Conservation (phyloP, 2,113 vertebrate genomes). For the Fulica atra region DNA sequence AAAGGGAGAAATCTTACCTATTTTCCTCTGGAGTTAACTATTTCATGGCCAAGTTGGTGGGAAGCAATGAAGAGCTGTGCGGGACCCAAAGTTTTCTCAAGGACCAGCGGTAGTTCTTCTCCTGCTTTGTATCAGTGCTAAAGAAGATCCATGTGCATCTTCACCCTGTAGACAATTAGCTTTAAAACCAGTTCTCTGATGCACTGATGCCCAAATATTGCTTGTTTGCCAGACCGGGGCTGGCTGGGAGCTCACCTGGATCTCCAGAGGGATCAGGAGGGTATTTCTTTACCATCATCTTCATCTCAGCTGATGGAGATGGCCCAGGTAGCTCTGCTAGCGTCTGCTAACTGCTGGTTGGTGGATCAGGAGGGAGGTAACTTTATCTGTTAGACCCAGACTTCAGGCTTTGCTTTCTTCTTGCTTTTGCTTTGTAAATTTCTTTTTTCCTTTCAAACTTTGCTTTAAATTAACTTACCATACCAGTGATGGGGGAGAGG, state of each 20-base stretch:
- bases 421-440: not conserved
- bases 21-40: not conserved
- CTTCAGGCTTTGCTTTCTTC: not conserved
- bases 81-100: not conserved
- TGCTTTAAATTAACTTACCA: not conserved
- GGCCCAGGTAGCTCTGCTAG: not conserved
- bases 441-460: not conserved
- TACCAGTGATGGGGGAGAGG: fast-evolving
- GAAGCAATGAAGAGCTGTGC: not conserved
- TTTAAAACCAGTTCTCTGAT: not conserved
- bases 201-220: fast-evolving
- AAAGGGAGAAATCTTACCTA: not conserved
- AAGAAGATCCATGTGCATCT: fast-evolving
- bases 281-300: not conserved
- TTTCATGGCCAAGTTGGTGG: fast-evolving
- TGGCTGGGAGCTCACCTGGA: not conserved
- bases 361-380: not conserved
- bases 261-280: not conserved
- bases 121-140: not conserved
- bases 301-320: not conserved
- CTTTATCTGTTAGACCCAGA: not conserved
- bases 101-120: fast-evolving
- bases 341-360: not conserved
- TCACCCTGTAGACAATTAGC: fast-evolving
- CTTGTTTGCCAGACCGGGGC: not conserved